These are phyloP conservation scores for Tetraodon nigroviridis DNA, from an alignment of 2,113 vertebrate genomes.

Conservation along the genomic window DNA sequence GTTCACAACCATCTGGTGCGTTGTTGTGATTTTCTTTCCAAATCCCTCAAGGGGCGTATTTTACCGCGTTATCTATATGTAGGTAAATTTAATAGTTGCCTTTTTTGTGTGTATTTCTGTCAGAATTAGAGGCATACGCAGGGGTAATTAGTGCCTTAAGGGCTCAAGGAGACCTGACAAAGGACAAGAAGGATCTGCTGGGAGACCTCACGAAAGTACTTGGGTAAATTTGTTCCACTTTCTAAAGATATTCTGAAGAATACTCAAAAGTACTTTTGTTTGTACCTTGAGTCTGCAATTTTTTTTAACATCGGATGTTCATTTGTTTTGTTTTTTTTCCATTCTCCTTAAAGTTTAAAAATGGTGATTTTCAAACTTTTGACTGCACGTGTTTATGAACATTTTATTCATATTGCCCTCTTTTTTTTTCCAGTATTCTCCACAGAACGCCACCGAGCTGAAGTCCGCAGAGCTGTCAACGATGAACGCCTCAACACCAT, in stretches of 20 bases:
- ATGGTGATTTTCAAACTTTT: neutral
- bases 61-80: no score
- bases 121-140: slow-evolving; percentile 98
- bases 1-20: neutral
- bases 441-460: slow-evolving; percentile 94
- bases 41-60: no score
- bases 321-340: no score
- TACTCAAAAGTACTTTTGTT: no score
- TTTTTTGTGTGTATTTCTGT: slow-evolving; percentile 21
- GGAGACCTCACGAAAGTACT: slow-evolving; percentile 97
- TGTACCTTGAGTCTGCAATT: no score
- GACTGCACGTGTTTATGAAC: neutral
- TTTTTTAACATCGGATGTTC: no score
- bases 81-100: no score
- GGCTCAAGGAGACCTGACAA: slow-evolving; percentile 95
- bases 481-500: slow-evolving; percentile 97
- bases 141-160: slow-evolving; percentile 97
- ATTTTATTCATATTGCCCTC: no score
- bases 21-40: neutral
- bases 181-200: slow-evolving; percentile 96
- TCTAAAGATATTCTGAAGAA: neutral
- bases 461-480: slow-evolving; percentile 95
- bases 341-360: no score
- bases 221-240: slow-evolving; percentile 71
- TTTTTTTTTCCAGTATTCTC: slow-evolving; percentile 84